Evolutionary conservation across 2,113 vertebrate species (phyloP), one percentile per base, ranked within the genome.

Genomic region (Pachyramphus minor): DNA sequence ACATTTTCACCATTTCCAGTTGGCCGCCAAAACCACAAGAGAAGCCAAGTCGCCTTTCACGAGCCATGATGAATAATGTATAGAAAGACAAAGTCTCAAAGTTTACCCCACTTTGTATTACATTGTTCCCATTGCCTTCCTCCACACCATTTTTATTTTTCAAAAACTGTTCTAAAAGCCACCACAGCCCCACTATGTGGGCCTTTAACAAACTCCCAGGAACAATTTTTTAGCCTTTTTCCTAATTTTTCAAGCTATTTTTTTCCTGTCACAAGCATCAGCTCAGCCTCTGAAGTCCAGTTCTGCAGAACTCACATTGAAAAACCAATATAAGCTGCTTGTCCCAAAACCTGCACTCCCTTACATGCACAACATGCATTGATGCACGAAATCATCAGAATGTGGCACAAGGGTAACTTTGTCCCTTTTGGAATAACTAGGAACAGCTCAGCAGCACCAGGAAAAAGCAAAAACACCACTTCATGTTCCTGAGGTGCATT

Each of bases 1-100:
- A 93, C 87, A 96, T 92, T 95, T 93, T 91, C 79, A 71, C 86
- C 86, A 96, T 95, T 93, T 95, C 92, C 95, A 77, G 64, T 7
- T 92, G 93, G 93, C 86, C 19, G 14, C 47, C 64, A 95, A 71
- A 92, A 96, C 28, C 86, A 94, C 63, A 37, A 76, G 68, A 58
- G 93, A 90, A 96, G 84, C 64, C 73, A 95, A 94, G 85, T 72
- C 72, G 91, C 53, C 83, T 95, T 90, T 92, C 82, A 91, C 12
- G 62, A 94, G 55, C 63, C 0, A 24, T 91, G 89, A 96, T 96
- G 96, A 96, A 96, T 97, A 96, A 96, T 96, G 96, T 96, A 96
- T 91, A 92, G 93, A 90, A 68, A 89, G 73, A 96, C 53, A 94
- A 89, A 97, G 66, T 88, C 90, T 86, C 85, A 47, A 64, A 93